Conservation (phyloP, 2,113 vertebrate genomes). For the Ranitomeya imitator region DNA sequence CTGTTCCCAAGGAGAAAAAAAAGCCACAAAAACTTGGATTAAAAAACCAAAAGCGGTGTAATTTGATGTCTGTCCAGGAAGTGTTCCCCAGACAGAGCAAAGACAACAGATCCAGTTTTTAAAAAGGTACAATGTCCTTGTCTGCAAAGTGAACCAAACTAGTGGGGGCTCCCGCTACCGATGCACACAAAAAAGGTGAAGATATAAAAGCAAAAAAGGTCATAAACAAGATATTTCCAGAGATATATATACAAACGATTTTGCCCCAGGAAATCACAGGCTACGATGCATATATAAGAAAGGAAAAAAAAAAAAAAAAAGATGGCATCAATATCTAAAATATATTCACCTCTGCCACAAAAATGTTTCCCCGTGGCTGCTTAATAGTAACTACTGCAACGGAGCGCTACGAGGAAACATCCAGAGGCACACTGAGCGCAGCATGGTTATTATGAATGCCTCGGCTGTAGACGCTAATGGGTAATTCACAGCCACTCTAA, state of each 20-base stretch:
- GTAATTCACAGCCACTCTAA: conserved; percentile 22
- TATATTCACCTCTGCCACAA: background rate
- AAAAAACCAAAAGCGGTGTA: background rate
- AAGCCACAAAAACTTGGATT: background rate
- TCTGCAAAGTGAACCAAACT: conserved; percentile 1
- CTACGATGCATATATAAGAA: background rate
- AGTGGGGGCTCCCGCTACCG: background rate
- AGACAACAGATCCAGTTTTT: conserved; percentile 6
- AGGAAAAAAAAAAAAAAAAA: background rate
- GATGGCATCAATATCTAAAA: no score
- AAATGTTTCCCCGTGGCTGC: background rate
- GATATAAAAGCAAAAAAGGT: background rate
- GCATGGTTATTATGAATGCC: conserved; percentile 23
- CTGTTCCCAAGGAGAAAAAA: conserved; percentile 1
- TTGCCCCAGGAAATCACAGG: background rate
- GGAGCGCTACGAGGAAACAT: background rate
- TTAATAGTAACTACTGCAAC: background rate
- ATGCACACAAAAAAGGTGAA: background rate
- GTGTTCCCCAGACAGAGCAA: conserved; percentile 21
- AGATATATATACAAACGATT: background rate
- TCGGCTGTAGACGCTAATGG: conserved; percentile 27
- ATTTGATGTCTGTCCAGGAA: conserved; percentile 27
- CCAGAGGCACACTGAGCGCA: background rate
- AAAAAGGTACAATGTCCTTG: conserved; percentile 27
- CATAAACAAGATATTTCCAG: background rate